Conservation (phyloP, 2,888 invertebrate genomes). For the Matsumyia berberina region DNA sequence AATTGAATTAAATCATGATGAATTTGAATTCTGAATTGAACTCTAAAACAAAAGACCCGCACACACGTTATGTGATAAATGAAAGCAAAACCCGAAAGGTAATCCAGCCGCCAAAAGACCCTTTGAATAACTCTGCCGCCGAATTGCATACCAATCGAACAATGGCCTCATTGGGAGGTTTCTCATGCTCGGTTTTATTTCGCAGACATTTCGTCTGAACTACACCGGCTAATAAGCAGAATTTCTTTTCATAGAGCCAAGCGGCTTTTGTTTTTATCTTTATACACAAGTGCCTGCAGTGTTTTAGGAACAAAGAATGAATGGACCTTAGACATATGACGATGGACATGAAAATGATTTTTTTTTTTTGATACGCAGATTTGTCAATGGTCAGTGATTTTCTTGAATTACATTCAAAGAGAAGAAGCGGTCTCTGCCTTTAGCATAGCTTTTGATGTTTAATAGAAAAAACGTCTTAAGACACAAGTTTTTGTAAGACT, state of each 20-base stretch:
- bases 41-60: slow-evolving; percentile 53
- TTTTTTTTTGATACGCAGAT: background rate
- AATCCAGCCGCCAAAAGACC: slow-evolving; percentile 60
- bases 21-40: slow-evolving; percentile 25
- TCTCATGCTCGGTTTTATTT: slow-evolving; percentile 43
- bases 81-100: slow-evolving; percentile 51
- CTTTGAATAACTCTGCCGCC: slow-evolving; percentile 54
- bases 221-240: slow-evolving; percentile 69
- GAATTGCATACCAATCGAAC: slow-evolving; percentile 54
- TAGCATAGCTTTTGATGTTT: background rate
- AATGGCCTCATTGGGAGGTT: slow-evolving; percentile 67
- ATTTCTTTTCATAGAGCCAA: slow-evolving; percentile 55
- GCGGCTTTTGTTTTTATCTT: slow-evolving; percentile 59
- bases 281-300: slow-evolving; percentile 5
- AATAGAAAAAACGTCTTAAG: too few relatives aligned
- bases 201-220: slow-evolving; percentile 72
- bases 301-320: slow-evolving; percentile 43
- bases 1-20: slow-evolving; percentile 36
- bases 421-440: slow-evolving; percentile 23
- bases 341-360: slow-evolving; percentile 3
- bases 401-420: slow-evolving; percentile 29
- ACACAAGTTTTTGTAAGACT: too few relatives aligned
- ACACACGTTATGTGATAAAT: slow-evolving; percentile 57
- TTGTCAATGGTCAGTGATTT: slow-evolving; percentile 14
- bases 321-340: too few relatives aligned